These are phyloP conservation scores for Macquaria australasica DNA, from an alignment of 2,113 vertebrate genomes.

Conservation along the genomic window DNA sequence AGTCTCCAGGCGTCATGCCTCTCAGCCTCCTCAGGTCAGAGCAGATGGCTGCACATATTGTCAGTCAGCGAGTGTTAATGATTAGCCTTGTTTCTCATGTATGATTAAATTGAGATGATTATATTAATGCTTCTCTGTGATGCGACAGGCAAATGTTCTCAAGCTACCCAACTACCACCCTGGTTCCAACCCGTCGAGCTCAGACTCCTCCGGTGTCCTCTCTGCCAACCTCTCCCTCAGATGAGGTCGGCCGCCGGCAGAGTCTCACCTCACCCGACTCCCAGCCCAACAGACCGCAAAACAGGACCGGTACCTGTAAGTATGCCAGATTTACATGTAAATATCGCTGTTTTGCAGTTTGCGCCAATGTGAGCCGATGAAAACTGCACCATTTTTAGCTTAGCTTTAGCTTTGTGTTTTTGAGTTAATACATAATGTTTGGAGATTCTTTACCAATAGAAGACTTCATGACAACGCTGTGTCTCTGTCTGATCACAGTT, in stretches of 20 bases:
- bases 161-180: conserved; percentile 95
- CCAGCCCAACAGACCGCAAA: conserved; percentile 89
- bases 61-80: neutral
- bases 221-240: conserved; percentile 95
- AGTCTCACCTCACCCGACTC: conserved; percentile 97
- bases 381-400: neutral
- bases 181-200: conserved; percentile 92
- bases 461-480: too few species aligned
- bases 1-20: conserved; percentile 97
- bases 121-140: neutral
- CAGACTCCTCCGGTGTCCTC: conserved; percentile 97
- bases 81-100: neutral
- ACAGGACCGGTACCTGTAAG: conserved; percentile 89
- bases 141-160: conserved; percentile 97
- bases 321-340: conserved; percentile 5
- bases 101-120: accelerated
- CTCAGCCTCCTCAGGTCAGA: conserved; percentile 95
- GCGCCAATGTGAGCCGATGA: neutral
- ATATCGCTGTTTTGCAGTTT: neutral
- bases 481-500: neutral
- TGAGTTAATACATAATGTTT: neutral
- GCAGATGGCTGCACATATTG: neutral
- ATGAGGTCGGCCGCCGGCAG: conserved; percentile 94
- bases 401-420: neutral
- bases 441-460: neutral